Base-by-base conservation (phyloP, 2,888 invertebrate species). In the Hyposoter didymator region DNA sequence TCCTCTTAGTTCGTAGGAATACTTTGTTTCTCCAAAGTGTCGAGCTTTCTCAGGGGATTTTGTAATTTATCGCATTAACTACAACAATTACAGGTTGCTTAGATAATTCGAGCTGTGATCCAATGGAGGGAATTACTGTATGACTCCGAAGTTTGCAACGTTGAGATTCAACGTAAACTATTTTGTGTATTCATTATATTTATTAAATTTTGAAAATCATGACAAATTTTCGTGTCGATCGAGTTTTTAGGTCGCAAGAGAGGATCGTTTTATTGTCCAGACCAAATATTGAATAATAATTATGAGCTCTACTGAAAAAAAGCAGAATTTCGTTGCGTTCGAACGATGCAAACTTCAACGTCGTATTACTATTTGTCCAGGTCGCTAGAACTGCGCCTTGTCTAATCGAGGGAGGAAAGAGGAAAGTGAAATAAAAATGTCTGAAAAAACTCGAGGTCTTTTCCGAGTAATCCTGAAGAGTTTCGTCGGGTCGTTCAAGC, bases 401-500 rank as follows among this genome's bases (percentile, higher is more conserved):
- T 10, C 64, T 7, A 66, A 66, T 19, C 7, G 35, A 66, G 35
- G n/a, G 22, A 39, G 67, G 19, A 67, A 22, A 43, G 45, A 19
- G 19, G 6, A 67, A 67, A 39, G 45, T 5, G 14, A 39, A n/a
- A 17, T 17, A 66, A 84, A 83, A 83, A 93, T 93, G 93, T 87
- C 91, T n/a, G 78, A 85, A 69, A 90, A 87, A 49, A 89, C 91
- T 39, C 88, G 93, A 45, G 88, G 91, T 0, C 32, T 92, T 7
- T 84, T 93, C 7, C 86, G 59, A 69, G 95, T 95, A 84, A 95
- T 96, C 12, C 92, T 96, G 22, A 95, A 94, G 87, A 96, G 96
- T 92, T 96, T 97, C 88, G 91, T 96, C 1, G 95, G 96, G 85
- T 96, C 97, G 0, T 88, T 97, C 0, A 93, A 88, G 85, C 96